These are phyloP conservation scores for Onthophagus taurus DNA, from an alignment of 1,140 invertebrate species.

Conservation along the genomic window DNA sequence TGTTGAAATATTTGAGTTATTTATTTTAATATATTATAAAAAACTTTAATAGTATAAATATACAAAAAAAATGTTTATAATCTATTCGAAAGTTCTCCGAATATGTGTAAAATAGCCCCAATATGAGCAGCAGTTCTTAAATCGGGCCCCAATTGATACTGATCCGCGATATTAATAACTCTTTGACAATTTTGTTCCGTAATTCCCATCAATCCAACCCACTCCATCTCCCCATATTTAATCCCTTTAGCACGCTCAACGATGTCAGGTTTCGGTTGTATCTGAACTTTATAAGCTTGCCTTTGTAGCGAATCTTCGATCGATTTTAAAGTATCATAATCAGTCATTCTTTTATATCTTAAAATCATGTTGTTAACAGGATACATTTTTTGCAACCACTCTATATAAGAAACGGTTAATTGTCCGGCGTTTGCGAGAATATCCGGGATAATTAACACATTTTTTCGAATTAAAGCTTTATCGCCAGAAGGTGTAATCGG, in stretches of 20 bases:
- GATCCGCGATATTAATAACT: background rate
- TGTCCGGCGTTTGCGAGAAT: slow-evolving; percentile 95
- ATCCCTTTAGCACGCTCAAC: background rate
- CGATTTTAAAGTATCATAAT: background rate
- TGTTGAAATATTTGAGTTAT: background rate
- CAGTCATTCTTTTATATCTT: background rate
- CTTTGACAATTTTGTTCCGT: background rate
- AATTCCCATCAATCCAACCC: background rate
- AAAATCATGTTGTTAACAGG: background rate
- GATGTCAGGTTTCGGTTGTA: background rate
- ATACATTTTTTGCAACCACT: slow-evolving; percentile 95
- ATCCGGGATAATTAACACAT: slow-evolving; percentile 96
- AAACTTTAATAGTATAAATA: too few relatives aligned
- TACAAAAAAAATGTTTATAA: background rate
- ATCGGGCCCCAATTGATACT: slow-evolving; percentile 6
- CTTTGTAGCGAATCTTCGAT: slow-evolving; percentile 1
- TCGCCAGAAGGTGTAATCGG: slow-evolving; percentile 97
- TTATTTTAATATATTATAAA: background rate
- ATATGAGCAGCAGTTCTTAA: slow-evolving; percentile 8
- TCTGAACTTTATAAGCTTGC: background rate
- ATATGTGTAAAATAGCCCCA: background rate
- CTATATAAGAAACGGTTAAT: slow-evolving; percentile 99
- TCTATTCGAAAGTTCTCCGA: background rate
- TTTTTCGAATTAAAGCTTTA: slow-evolving; percentile 86
- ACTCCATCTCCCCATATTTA: background rate